Conservation (phyloP, 2,888 invertebrate species). For the Drosophila leonis region DNA sequence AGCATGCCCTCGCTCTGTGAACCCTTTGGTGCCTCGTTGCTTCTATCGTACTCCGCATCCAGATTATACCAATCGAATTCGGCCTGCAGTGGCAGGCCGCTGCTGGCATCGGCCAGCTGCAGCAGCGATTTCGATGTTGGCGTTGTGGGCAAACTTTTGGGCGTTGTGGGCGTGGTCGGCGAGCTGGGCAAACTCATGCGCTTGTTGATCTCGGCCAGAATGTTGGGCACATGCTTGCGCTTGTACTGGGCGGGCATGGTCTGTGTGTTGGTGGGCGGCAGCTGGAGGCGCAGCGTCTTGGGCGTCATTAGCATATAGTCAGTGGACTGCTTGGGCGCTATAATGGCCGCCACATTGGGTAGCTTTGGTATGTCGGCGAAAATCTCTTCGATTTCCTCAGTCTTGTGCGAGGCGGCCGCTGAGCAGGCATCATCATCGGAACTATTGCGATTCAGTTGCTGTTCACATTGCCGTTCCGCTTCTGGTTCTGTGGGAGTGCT, state of each 20-base stretch:
- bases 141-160: conserved; percentile 51
- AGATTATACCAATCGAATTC: conserved; percentile 86
- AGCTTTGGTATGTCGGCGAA: conserved; percentile 89
- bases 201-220: conserved; percentile 84
- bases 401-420: conserved; percentile 78
- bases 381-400: conserved; percentile 84
- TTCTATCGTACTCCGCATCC: conserved; percentile 84
- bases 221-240: conserved; percentile 83
- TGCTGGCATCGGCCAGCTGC: conserved; percentile 51
- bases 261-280: conserved; percentile 38
- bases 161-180: conserved; percentile 70
- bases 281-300: conserved; percentile 58
- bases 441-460: conserved; percentile 1
- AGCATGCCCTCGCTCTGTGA: conserved; percentile 57
- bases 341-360: conserved; percentile 91
- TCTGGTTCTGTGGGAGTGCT: conserved; percentile 67
- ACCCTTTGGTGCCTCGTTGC: conserved; percentile 57
- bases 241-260: conserved; percentile 74
- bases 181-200: conserved; percentile 79
- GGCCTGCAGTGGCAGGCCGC: conserved; percentile 82
- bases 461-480: conserved; percentile 6
- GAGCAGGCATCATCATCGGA: conserved; percentile 48
- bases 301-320: conserved; percentile 59
- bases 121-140: conserved; percentile 55
- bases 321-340: conserved; percentile 87